A percentile compares a stretch with the other conserved stretches of the same genome.
Conservation (phyloP, 2,797 vertebrate species). For the Crocidura indochinensis region DNA sequence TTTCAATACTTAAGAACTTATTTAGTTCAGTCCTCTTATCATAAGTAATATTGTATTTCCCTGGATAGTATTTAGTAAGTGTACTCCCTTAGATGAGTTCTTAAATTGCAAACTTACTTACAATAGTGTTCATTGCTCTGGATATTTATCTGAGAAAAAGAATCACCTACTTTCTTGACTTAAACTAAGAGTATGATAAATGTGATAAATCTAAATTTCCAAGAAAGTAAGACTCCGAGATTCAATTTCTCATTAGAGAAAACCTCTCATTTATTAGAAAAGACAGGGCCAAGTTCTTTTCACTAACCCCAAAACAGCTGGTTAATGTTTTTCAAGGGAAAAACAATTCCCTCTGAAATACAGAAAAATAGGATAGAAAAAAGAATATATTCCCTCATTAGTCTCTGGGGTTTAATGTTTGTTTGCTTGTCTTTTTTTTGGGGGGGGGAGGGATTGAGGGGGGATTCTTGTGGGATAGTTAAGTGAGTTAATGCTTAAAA, state of each 20-base stretch:
- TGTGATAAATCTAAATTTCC: not conserved
- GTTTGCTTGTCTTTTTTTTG: not conserved
- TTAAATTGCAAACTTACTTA: not conserved
- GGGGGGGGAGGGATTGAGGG: too few species aligned
- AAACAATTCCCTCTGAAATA: slow-evolving; percentile 10
- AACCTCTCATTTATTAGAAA: slow-evolving; percentile 14
- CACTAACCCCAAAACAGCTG: not conserved
- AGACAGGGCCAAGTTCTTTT: not conserved
- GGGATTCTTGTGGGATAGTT: not conserved
- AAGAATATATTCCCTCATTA: not conserved
- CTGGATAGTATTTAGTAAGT: not conserved
- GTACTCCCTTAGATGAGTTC: not conserved
- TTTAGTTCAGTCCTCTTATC: not conserved
- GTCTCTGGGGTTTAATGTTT: not conserved
- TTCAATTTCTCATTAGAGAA: not conserved
- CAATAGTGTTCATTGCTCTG: not conserved
- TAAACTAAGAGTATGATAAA: not conserved
- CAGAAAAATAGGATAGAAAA: not conserved
- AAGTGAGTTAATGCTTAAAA: not conserved
- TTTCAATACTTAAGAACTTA: not conserved
- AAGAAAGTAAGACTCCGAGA: not conserved
- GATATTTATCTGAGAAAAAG: not conserved
- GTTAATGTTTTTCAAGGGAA: not conserved
- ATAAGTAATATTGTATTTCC: not conserved
- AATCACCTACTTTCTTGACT: not conserved